Percentiles rank a stretch among this genome's conserved stretches.
Evolutionary conservation across 2,797 vertebrate species (phyloP).

Genomic region (Darevskia nairensis): DNA sequence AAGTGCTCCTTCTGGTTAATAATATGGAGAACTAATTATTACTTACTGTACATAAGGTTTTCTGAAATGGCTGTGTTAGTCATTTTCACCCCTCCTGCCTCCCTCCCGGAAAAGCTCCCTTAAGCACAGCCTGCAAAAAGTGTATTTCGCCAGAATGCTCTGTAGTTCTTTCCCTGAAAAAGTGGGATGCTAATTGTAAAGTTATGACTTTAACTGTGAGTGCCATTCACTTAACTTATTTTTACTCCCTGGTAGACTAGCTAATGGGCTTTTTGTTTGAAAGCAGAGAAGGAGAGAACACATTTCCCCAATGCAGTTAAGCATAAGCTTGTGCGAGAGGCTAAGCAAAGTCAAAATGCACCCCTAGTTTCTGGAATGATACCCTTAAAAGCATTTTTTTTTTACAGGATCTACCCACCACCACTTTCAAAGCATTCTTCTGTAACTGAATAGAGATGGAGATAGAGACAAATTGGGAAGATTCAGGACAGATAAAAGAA

Average conservation of each 20-base stretch:
- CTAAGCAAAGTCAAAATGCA: conserved; percentile 43
- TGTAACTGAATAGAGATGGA: neutral
- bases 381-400: conserved; percentile 42
- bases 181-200: conserved; percentile 64
- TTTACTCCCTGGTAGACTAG: conserved; percentile 63
- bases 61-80: conserved; percentile 64
- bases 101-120: conserved; percentile 49
- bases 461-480: neutral
- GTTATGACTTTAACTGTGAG: conserved; percentile 58
- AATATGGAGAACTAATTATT: conserved; percentile 77
- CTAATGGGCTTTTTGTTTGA: conserved; percentile 42
- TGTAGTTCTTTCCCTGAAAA: conserved; percentile 30
- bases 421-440: neutral
- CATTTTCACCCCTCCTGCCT: conserved; percentile 28
- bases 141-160: conserved; percentile 58
- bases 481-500: no score
- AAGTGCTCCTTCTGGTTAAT: conserved; percentile 78
- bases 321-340: neutral
- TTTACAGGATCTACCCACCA: neutral
- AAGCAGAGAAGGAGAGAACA: conserved; percentile 12
- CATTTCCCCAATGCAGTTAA: conserved; percentile 43
- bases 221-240: conserved; percentile 71
- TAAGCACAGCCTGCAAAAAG: conserved; percentile 63
- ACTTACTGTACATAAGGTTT: conserved; percentile 66
- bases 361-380: conserved; percentile 49